Base-by-base conservation (phyloP, 2,888 invertebrate genomes). In the Falcaria lacertinaria region DNA sequence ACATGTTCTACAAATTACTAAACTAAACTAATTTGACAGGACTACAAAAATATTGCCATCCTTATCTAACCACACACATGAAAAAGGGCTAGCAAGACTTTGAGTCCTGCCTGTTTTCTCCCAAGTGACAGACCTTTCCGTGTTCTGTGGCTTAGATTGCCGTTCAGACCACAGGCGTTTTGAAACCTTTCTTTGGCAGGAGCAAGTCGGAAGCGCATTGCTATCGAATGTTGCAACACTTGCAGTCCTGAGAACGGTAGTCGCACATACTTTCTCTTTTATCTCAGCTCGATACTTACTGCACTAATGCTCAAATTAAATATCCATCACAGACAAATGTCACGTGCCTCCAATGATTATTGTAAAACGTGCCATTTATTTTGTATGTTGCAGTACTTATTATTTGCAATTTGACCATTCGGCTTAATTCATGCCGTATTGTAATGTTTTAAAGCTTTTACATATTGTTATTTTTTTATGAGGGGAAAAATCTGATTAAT, bases 231-330 rank as follows among this genome's bases (percentile, higher is more conserved):
- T 60, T 53, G 70, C 56, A 70, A 69, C 60, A 60, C 59, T 60
- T 48, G 47, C 44, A 7, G 11, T 7, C 25, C 25, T 13, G 25
- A 14, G 8, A 7, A 14, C 14, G 8, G 14, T 22, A 7, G 37
- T 44, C 40, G 56, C 48, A 45, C 50, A 44, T 41, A 60, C 71
- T 71, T 71, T 71, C 71, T 64, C 70, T 64, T 62, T 65, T 57
- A 54, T 57, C 55, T 54, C 47, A 47, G 39, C 43, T 52, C 45
- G 47, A 43, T 13, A 33, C 53, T 54, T 52, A 52, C 64, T 59
- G 37, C 15, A 37, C 37, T 13, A 11, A 11, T 28, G 28, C 11
- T 28, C 28, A 28, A 28, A 28, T 28, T 28, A 28, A 28, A 28
- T 28, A 28, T 11, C 3, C 28, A 28, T 28, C 28, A 28, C 28